Conservation (phyloP, 2,797 vertebrate genomes). For the Acanthurus lineatus region DNA sequence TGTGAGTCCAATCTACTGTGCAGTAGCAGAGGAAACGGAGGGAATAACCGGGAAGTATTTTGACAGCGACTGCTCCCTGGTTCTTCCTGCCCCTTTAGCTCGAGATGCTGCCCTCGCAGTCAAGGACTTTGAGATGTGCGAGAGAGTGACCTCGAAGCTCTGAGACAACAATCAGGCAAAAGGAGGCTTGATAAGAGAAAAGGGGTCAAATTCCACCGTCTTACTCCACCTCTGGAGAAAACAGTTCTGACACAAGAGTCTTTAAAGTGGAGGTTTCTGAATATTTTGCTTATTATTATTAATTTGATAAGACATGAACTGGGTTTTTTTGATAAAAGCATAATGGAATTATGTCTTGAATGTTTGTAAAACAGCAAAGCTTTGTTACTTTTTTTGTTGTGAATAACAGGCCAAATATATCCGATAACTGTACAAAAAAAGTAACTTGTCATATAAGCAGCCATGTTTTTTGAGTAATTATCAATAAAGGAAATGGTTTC, state of each 20-base stretch:
- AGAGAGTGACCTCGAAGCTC: slow-evolving; percentile 84
- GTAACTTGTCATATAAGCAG: not conserved
- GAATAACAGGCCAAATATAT: not conserved
- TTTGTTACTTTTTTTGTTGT: not conserved
- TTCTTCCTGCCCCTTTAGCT: slow-evolving; percentile 79
- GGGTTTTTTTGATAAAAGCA: not conserved
- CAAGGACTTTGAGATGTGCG: slow-evolving; percentile 89
- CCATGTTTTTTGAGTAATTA: not conserved
- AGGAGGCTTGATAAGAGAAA: slow-evolving; percentile 20
- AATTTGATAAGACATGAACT: not conserved
- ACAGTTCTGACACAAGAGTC: not conserved
- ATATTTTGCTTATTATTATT: not conserved
- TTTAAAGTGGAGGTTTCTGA: not conserved
- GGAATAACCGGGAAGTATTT: slow-evolving; percentile 91
- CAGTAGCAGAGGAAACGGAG: slow-evolving; percentile 86
- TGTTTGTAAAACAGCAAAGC: not conserved
- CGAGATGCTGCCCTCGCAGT: slow-evolving; percentile 80
- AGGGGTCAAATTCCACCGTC: slow-evolving; percentile 9
- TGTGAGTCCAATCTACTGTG: slow-evolving; percentile 87
- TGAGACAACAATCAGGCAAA: slow-evolving; percentile 53
- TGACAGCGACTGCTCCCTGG: slow-evolving; percentile 85
- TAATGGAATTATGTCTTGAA: not conserved
- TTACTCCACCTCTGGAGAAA: not conserved
- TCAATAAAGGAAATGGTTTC: not conserved
- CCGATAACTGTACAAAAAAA: not conserved